Conservation (phyloP, 2,888 invertebrate species). For the Athetis lepigone region DNA sequence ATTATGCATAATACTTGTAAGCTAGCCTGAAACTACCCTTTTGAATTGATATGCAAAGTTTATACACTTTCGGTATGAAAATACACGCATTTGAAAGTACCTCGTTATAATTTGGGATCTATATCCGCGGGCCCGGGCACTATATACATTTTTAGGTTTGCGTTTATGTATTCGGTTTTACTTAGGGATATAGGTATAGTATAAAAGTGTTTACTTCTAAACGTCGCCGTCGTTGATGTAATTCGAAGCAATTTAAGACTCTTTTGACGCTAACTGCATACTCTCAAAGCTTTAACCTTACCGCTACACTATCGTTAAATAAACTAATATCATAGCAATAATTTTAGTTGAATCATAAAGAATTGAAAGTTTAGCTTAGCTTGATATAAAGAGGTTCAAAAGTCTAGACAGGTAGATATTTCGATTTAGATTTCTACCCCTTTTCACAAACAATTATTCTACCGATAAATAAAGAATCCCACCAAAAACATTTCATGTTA, state of each 20-base stretch:
- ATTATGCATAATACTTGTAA: constrained; percentile 37
- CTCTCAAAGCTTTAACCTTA: too few relatives aligned
- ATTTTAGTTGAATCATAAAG: too few relatives aligned
- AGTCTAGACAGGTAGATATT: too few relatives aligned
- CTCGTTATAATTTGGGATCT: constrained; percentile 3
- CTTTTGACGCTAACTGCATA: background rate
- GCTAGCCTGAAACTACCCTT: constrained; percentile 22
- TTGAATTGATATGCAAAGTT: constrained; percentile 34
- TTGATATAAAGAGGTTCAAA: too few relatives aligned
- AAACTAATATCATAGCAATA: too few relatives aligned
- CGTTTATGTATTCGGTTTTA: background rate
- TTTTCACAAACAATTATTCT: too few relatives aligned
- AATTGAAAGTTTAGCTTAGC: too few relatives aligned
- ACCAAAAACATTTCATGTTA: too few relatives aligned
- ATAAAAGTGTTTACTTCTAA: background rate
- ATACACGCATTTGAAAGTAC: constrained; percentile 1
- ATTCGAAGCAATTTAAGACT: background rate
- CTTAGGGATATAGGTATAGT: background rate
- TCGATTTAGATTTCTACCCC: too few relatives aligned
- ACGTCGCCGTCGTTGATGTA: background rate
- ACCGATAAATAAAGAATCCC: too few relatives aligned
- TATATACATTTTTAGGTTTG: background rate
- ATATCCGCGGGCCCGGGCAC: background rate
- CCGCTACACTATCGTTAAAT: too few relatives aligned
- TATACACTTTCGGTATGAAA: constrained; percentile 3